Evolutionary conservation across 2,888 invertebrate genomes (phyloP), one percentile per base, ranked within the genome.

Genomic region (Aporophyla lueneburgensis): DNA sequence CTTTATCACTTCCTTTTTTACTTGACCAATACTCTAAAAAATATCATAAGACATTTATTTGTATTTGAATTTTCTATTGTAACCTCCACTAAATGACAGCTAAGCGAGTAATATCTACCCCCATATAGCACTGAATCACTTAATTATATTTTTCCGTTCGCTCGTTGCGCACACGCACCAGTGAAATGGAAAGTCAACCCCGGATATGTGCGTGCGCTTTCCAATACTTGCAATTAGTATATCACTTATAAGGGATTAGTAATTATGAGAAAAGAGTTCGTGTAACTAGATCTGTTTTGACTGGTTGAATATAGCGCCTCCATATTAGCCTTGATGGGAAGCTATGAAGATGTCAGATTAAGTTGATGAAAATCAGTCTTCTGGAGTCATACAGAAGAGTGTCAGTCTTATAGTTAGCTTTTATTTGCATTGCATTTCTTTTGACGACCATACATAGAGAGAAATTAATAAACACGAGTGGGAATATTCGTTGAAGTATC

Each of bases 171-270:
- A 72, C 73, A 83, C 87, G 86, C 85, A 84, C 12, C 76, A 86
- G 78, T 76, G 86, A 90, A 89, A 90, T 80, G 87, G 90, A 90
- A 90, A 90, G 90, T 90, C 82, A 61, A 65, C 81, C 74, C 78
- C 87, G 87, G 88, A 87, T 87, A 84, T 84, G 78, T 74, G 83
- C 62, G 65, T 82, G 81, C 85, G 81, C 88, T 90, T 90, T 90
- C 89, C 88, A 90, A 87, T 87, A 85, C 70, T n/a, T 72, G 61
- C 76, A 84, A 81, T 83, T 80, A 87, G 83, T 81, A 85, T 80
- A 78, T 83, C 76, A 67, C 74, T 81, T 78, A 63, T 43, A 69
- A 21, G 76, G 72, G 54, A 80, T 85, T 76, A 78, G 78, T 83
- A 49, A 87, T 81, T 77, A 81, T 49, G 53, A 21, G 70, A 63